A percentile compares a stretch with the other conserved stretches of the same genome.
Conservation (phyloP, 2,113 vertebrate genomes). For the human region GRCh38 chr1:68370501-68371000, state of each 20-base stretch:
- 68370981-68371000: background rate
- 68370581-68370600: background rate
- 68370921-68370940: background rate
- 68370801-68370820: background rate
- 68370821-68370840: background rate
- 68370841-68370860: background rate
- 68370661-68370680: conserved; percentile 9
- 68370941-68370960: background rate
- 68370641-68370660: background rate
- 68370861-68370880: background rate
- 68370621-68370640: background rate
- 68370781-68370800: background rate
- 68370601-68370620: background rate
- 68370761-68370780: background rate
- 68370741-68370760: background rate
- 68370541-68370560: background rate
- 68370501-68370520: background rate
- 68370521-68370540: background rate
- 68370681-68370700: conserved; percentile 25
- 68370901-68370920: background rate
- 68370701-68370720: background rate
- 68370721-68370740: background rate
- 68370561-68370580: background rate
- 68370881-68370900: background rate
- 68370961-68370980: background rate